These are phyloP conservation scores for Coreius guichenoti DNA, from an alignment of 2,797 vertebrate genomes.

Conservation along the genomic window DNA sequence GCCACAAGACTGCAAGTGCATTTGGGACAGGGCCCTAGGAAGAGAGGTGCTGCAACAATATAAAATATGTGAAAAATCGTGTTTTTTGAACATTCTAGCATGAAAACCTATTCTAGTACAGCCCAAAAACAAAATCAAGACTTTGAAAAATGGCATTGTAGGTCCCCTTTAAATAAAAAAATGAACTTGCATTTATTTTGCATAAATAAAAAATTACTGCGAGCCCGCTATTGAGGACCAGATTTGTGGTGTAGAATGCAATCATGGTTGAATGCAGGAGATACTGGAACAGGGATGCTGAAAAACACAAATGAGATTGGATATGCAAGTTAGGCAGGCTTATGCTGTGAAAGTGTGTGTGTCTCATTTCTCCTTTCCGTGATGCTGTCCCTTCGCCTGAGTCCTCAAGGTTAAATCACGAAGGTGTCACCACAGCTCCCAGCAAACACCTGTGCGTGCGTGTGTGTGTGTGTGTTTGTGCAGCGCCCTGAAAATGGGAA, in stretches of 20 bases:
- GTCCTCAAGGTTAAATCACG: slow-evolving; percentile 55
- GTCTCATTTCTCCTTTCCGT: slow-evolving; percentile 26
- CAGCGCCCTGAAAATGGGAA: slow-evolving; percentile 7
- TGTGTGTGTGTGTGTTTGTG: slow-evolving; percentile 10
- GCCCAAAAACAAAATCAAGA: neutral
- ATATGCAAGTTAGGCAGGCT: slow-evolving; percentile 23
- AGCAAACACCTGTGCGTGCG: slow-evolving; percentile 28
- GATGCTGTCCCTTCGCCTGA: slow-evolving; percentile 14
- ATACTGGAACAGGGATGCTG: slow-evolving; percentile 9
- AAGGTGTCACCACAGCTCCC: slow-evolving; percentile 24
- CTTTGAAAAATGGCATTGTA: neutral
- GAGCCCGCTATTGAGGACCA: neutral
- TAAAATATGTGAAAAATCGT: neutral
- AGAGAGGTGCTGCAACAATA: neutral
- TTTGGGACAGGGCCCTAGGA: neutral
- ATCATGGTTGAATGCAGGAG: slow-evolving; percentile 9
- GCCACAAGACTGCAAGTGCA: neutral
- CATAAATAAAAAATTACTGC: slow-evolving; percentile 1
- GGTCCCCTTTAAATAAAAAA: neutral
- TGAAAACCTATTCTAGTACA: neutral
- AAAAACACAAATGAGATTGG: slow-evolving; percentile 32
- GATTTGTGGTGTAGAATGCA: slow-evolving; percentile 2
- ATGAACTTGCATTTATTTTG: slow-evolving; percentile 13
- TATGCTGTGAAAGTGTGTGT: neutral
- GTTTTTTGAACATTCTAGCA: neutral